Percentiles rank a stretch among this genome's conserved stretches.
These are phyloP conservation scores for Tenebrio molitor DNA, from an alignment of 1,140 invertebrate genomes.

Conservation along the genomic window DNA sequence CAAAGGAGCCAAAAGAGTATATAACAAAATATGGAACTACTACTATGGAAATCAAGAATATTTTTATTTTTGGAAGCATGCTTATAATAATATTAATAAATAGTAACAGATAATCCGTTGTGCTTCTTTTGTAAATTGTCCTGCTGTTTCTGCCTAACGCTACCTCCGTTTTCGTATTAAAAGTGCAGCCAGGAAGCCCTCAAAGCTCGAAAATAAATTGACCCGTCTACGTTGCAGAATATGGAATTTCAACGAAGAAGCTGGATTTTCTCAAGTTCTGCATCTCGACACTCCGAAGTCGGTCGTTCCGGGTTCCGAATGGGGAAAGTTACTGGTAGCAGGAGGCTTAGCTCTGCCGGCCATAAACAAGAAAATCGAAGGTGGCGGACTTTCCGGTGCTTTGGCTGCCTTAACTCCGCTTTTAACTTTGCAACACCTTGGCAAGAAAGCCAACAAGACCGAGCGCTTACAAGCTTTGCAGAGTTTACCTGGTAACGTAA, in stretches of 20 bases:
- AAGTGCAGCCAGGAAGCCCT: too few species aligned
- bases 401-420: slow-evolving; percentile 65
- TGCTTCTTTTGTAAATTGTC: too few species aligned
- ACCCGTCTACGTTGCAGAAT: slow-evolving; percentile 68
- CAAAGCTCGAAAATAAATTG: too few species aligned
- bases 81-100: too few species aligned
- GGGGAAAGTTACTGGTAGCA: slow-evolving; percentile 71
- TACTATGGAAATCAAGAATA: too few species aligned
- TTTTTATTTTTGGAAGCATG: too few species aligned
- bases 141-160: too few species aligned
- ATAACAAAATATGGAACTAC: too few species aligned
- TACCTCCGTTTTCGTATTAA: too few species aligned
- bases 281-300: slow-evolving; percentile 74
- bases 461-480: slow-evolving; percentile 67
- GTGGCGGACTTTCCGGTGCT: slow-evolving; percentile 62
- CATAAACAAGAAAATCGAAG: slow-evolving; percentile 59
- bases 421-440: slow-evolving; percentile 69
- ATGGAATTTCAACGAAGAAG: slow-evolving; percentile 78
- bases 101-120: too few species aligned
- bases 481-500: slow-evolving; percentile 70
- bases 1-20: too few species aligned
- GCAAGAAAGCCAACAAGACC: slow-evolving; percentile 66
- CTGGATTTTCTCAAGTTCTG: slow-evolving; percentile 76
- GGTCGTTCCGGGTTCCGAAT: slow-evolving; percentile 74
- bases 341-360: slow-evolving; percentile 72